These are phyloP conservation scores for Tachina lurida DNA, from an alignment of 2,888 invertebrate genomes.

Conservation along the genomic window DNA sequence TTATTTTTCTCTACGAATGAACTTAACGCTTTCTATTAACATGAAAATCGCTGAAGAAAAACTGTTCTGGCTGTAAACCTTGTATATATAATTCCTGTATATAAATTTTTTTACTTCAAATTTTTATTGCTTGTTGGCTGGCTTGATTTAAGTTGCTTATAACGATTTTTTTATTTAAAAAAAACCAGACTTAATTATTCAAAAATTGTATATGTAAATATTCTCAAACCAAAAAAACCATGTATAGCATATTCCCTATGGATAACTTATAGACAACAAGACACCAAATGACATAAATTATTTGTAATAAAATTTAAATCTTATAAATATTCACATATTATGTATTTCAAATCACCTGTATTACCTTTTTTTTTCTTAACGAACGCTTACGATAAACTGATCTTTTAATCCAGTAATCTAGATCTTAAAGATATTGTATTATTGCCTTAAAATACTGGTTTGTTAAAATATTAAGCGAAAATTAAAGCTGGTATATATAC, in stretches of 20 bases:
- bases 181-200: too few species aligned
- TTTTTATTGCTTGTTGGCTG: background rate
- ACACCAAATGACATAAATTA: conserved; percentile 54
- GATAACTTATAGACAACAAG: conserved; percentile 40
- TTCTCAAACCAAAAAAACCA: too few species aligned
- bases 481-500: background rate
- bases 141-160: conserved; percentile 10
- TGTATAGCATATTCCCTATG: background rate
- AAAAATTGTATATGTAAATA: too few species aligned
- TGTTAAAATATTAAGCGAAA: background rate
- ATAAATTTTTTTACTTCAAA: too few species aligned
- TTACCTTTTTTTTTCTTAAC: background rate
- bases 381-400: background rate
- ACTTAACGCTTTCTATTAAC: too few species aligned
- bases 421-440: conserved; percentile 1
- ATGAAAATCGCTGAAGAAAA: too few species aligned
- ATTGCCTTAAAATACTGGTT: conserved; percentile 7
- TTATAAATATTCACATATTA: conserved; percentile 15
- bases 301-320: conserved; percentile 30
- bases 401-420: too few species aligned
- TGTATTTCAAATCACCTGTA: background rate
- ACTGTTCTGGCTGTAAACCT: too few species aligned
- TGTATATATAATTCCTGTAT: too few species aligned
- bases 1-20: too few species aligned
- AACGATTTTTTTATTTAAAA: background rate